These are phyloP conservation scores for Stegodyphus mimosarum DNA, from an alignment of 1,140 invertebrate genomes.

Conservation along the genomic window DNA sequence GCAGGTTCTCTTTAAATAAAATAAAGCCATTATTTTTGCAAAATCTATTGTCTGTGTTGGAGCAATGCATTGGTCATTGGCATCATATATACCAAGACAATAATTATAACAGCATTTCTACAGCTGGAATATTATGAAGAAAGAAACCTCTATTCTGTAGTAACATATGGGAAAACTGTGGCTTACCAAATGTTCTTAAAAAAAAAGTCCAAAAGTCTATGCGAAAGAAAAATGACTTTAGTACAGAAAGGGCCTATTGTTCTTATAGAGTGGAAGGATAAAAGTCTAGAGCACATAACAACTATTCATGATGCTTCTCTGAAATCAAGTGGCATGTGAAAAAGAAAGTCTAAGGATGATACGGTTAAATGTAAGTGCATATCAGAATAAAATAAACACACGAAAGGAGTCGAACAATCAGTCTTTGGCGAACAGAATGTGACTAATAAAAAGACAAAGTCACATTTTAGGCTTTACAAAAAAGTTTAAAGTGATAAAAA, in stretches of 20 bases:
- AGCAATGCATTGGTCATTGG: not conserved
- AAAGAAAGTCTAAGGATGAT: not conserved
- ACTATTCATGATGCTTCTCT: slow-evolving; percentile 5
- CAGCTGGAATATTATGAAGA: not conserved
- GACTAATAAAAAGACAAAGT: no score
- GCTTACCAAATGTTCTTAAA: not conserved
- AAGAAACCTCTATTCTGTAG: not conserved
- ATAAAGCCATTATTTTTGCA: no score
- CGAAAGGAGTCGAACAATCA: not conserved
- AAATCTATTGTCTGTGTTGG: not conserved
- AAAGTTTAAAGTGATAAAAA: slow-evolving; percentile 7
- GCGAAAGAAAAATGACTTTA: not conserved
- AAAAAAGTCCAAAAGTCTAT: not conserved
- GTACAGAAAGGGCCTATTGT: not conserved
- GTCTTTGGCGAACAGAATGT: not conserved
- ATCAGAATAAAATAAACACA: not conserved
- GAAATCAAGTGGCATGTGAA: slow-evolving; percentile 6
- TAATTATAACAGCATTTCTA: not conserved
- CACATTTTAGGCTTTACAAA: not conserved
- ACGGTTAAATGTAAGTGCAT: not conserved
- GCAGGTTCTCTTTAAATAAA: no score
- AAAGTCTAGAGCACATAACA: not conserved
- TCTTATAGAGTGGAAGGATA: not conserved
- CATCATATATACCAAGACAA: slow-evolving; percentile 1
- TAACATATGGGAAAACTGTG: not conserved